A percentile compares a stretch with the other conserved stretches of the same genome.
phyloP scores from a whole-genome alignment of 2,113 vertebrate species.

The Tinamus guttatus region DNA sequence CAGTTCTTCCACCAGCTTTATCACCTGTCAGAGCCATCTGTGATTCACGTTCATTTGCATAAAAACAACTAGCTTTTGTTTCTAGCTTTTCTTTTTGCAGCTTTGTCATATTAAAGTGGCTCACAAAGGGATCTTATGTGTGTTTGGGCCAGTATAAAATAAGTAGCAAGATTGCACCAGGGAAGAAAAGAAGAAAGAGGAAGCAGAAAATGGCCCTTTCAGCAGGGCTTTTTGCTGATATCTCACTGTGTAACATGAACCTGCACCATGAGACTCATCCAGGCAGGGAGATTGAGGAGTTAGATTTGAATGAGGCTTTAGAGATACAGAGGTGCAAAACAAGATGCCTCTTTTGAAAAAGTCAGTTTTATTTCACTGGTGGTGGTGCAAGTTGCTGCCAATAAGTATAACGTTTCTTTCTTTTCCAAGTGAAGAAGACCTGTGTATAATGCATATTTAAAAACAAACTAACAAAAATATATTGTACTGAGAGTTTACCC shows the following conservation, averaged over 20 bases:
- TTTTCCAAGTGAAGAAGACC: background rate
- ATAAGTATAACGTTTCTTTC: background rate
- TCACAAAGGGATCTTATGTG: background rate
- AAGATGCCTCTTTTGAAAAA: background rate
- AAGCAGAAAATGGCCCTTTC: background rate
- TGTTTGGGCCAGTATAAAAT: background rate
- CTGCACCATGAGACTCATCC: background rate
- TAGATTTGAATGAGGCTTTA: background rate
- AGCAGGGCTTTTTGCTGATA: fast-evolving
- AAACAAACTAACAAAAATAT: background rate
- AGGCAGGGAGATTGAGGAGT: background rate
- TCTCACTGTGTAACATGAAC: background rate
- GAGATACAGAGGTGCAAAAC: background rate
- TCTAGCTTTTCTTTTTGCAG: background rate
- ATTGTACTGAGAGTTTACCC: background rate
- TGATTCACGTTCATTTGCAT: background rate
- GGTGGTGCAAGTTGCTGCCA: background rate
- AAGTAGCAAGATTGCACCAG: background rate
- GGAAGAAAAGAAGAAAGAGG: background rate
- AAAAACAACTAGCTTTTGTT: background rate
- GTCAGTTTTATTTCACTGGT: background rate
- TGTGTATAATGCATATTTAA: background rate
- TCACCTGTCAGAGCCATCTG: background rate
- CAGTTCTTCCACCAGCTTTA: background rate
- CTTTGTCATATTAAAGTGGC: background rate